Evolutionary conservation across 2,888 invertebrate species (phyloP), one percentile per base, ranked within the genome.

Genomic region (Ormyrus rosae): DNA sequence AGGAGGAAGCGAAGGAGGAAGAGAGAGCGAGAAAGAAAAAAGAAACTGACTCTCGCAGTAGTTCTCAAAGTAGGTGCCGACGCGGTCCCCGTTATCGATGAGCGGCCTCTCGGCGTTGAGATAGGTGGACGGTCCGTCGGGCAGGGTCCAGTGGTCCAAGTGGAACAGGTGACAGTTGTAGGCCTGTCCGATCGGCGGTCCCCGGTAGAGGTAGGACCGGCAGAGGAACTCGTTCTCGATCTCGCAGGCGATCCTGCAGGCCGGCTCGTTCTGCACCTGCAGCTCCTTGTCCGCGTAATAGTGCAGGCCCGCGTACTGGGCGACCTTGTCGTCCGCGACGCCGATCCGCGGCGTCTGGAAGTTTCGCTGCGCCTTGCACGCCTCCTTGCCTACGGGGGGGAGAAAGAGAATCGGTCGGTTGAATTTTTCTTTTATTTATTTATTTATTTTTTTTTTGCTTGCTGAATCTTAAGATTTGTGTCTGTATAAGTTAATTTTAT

Each of bases 141-240:
- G 97, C 73, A 98, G 92, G 0, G 97, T 96, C 92, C 96, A 96
- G 91, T 98, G 98, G 90, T 98, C 97, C 89, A 98, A 92, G 88
- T 98, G 98, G 92, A 96, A 98, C 55, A 98, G 92, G 83, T 97
- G 95, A 91, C 98, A 98, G 91, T 98, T 98, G 93, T 97, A 97
- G 82, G 96, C 95, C 1, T 95, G 93, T 6, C 94, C 94, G 82
- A 93, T 92, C 0, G 94, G 94, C 50, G 93, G 92, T 2, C 95
- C 94, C 69, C 93, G 89, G 92, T 95, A 94, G 88, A 97, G 89
- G 93, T 96, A 93, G 82, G 97, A 93, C 89, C 98, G 94, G 90
- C 98, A 98, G 63, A 98, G 93, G 92, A 98, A 98, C 91, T 98
- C 97, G 77, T 96, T 96, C 91, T 98, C 98, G 81, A 97, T 96